Percentiles rank a stretch among this genome's conserved stretches.
Conservation (phyloP, 2,888 invertebrate genomes). For the Sphaerophoria rueppellii region DNA sequence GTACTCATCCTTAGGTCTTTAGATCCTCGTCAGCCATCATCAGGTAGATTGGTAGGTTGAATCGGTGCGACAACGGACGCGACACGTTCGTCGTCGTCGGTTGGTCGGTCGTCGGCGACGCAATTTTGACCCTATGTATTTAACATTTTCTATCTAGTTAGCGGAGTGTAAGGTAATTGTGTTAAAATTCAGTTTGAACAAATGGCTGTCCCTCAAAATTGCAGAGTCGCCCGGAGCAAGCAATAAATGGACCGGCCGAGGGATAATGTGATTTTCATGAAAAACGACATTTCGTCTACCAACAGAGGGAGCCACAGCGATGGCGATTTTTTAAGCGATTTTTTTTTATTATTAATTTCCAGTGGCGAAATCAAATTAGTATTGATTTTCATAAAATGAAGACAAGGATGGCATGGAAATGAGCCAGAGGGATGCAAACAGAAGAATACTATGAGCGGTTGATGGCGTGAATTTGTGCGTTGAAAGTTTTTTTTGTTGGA, state of each 20-base stretch:
- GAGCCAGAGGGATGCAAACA: constrained; percentile 4
- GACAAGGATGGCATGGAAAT: constrained; percentile 47
- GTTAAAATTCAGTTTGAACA: constrained; percentile 68
- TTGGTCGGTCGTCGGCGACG: constrained; percentile 1
- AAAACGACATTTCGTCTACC: constrained; percentile 48
- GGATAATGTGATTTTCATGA: constrained; percentile 67
- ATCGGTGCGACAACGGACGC: constrained; percentile 49
- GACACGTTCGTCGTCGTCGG: no score
- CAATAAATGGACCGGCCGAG: constrained; percentile 57
- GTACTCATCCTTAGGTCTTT: constrained; percentile 23
- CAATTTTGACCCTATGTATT: constrained; percentile 57
- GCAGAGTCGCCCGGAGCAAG: constrained; percentile 27
- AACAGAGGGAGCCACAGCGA: constrained; percentile 3
- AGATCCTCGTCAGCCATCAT: neutral
- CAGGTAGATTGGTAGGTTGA: constrained; percentile 24
- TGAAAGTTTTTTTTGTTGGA: neutral
- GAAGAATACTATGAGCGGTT: constrained; percentile 25
- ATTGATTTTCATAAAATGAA: constrained; percentile 58
- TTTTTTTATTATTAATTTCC: constrained; percentile 51
- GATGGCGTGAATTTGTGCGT: constrained; percentile 52
- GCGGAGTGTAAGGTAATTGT: constrained; percentile 65
- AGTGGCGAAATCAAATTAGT: constrained; percentile 64
- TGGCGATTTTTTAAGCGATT: constrained; percentile 39
- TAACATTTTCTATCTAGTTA: constrained; percentile 56
- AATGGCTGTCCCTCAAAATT: constrained; percentile 33